These are phyloP conservation scores for Clarias platycephalus DNA, from an alignment of 2,797 vertebrate genomes.

Conservation along the genomic window DNA sequence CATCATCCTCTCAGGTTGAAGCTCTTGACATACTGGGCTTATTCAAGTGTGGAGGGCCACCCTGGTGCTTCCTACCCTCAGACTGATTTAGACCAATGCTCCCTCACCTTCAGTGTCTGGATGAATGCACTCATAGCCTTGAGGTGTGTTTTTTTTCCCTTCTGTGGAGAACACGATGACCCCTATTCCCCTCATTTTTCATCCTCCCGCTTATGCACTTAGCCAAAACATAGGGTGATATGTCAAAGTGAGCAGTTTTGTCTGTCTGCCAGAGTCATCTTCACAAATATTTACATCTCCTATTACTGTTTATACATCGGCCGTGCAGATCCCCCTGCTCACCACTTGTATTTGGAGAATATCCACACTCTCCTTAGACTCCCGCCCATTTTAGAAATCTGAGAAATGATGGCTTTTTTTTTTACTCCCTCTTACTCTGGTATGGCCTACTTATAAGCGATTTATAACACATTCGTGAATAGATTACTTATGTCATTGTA, in stretches of 20 bases:
- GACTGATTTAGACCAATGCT: slow-evolving; percentile 53
- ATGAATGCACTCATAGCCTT: slow-evolving; percentile 69
- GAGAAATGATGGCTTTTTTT: slow-evolving; percentile 28
- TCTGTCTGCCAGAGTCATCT: slow-evolving; percentile 83
- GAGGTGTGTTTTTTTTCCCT: slow-evolving; percentile 68
- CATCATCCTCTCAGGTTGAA: slow-evolving; percentile 37
- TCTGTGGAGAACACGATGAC: slow-evolving; percentile 65
- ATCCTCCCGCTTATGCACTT: slow-evolving; percentile 72
- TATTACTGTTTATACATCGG: slow-evolving; percentile 92
- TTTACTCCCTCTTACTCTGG: slow-evolving; percentile 7
- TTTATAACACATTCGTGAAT: slow-evolving; percentile 1
- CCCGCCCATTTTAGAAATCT: slow-evolving; percentile 44
- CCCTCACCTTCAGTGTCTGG: slow-evolving; percentile 69
- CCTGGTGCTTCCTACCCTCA: slow-evolving; percentile 48
- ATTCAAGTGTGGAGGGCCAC: slow-evolving; percentile 46
- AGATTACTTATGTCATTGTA: background rate
- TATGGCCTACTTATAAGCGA: slow-evolving; percentile 1
- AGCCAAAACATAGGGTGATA: slow-evolving; percentile 75
- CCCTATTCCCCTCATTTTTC: slow-evolving; percentile 72
- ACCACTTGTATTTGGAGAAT: slow-evolving; percentile 79
- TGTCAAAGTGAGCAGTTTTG: slow-evolving; percentile 78
- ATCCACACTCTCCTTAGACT: slow-evolving; percentile 68
- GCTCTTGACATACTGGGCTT: slow-evolving; percentile 27
- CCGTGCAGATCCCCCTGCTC: slow-evolving; percentile 77
- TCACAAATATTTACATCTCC: slow-evolving; percentile 97